phyloP scores from a whole-genome alignment of 2,888 invertebrate genomes.

The Trachelus iudaicus region DNA sequence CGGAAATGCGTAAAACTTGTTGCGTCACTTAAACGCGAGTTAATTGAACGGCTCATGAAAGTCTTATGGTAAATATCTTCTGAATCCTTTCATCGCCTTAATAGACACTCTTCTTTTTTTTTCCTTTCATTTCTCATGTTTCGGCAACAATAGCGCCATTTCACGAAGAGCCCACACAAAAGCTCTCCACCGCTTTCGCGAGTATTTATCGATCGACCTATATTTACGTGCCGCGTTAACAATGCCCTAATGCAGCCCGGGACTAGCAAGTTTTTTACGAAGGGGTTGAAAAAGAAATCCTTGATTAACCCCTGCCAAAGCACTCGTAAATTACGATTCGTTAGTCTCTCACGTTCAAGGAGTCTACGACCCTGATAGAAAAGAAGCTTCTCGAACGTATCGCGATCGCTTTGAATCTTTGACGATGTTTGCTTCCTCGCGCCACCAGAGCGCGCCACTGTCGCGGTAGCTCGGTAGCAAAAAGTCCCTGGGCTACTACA shows the following conservation, averaged over 20 bases:
- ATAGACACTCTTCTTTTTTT: background rate
- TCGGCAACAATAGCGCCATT: background rate
- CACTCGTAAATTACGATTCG: background rate
- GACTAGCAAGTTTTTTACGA: background rate
- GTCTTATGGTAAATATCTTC: background rate
- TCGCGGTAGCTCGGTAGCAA: slow-evolving; percentile 20
- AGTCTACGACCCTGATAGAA: background rate
- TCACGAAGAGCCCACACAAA: background rate
- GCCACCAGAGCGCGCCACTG: background rate
- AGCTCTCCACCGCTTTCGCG: background rate
- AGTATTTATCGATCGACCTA: background rate
- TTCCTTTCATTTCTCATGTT: background rate
- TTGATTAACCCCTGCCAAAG: background rate
- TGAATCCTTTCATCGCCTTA: background rate
- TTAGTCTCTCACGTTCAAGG: background rate
- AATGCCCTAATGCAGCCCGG: background rate
- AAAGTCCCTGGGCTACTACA: slow-evolving; percentile 45
- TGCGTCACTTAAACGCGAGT: too few species aligned
- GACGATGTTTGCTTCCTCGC: background rate
- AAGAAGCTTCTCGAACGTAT: background rate
- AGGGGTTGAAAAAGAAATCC: background rate
- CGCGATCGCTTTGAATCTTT: background rate
- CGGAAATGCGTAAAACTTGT: too few species aligned
- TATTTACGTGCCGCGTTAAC: background rate
- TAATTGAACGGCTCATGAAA: background rate